Percentiles rank a stretch among this genome's conserved stretches.
Conservation (phyloP, 2,113 vertebrate genomes). For the Myocastor coypus region DNA sequence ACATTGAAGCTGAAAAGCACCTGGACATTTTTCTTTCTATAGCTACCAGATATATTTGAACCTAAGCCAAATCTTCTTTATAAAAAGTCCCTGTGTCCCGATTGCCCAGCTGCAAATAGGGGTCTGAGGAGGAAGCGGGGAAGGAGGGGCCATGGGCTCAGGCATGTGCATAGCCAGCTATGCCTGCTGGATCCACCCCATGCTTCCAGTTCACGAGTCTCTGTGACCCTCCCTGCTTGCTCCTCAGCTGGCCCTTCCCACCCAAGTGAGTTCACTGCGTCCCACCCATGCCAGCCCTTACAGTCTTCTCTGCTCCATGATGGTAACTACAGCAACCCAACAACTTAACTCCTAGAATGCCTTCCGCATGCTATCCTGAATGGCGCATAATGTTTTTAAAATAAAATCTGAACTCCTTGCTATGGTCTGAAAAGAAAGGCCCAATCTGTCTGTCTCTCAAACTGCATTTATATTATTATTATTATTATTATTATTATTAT, state of each 20-base stretch:
- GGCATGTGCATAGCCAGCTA: rapidly evolving
- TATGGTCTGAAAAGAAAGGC: background rate
- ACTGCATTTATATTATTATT: background rate
- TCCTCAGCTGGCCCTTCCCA: background rate
- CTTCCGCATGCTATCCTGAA: background rate
- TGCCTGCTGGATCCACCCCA: background rate
- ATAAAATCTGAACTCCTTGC: background rate
- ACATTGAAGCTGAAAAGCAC: background rate
- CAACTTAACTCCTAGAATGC: background rate
- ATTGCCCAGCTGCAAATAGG: background rate
- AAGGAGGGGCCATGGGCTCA: background rate
- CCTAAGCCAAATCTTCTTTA: background rate
- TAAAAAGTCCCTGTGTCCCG: background rate
- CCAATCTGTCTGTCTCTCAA: background rate
- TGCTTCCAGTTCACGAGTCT: rapidly evolving
- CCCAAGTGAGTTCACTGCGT: background rate
- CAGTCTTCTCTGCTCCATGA: background rate
- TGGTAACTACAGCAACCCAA: background rate
- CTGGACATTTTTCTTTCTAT: background rate
- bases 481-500: background rate
- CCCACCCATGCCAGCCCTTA: background rate
- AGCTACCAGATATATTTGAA: background rate
- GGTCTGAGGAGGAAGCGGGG: background rate
- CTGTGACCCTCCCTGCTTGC: background rate
- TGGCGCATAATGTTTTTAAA: background rate